Base-by-base conservation (phyloP, 2,888 invertebrate genomes). In the Hipparchia sbordonii region DNA sequence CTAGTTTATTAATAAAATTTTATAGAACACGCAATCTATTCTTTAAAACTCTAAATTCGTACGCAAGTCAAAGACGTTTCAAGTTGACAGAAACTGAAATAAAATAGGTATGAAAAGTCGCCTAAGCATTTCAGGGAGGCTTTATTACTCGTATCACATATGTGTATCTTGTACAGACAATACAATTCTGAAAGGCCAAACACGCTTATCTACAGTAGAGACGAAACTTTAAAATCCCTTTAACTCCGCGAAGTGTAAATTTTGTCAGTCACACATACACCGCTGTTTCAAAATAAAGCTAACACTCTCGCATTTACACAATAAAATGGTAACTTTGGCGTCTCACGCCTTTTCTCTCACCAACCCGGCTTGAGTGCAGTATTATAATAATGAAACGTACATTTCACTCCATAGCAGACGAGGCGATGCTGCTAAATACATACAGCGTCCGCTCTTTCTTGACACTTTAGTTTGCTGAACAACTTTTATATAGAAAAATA, bases 321-420 rank as follows among this genome's bases (percentile, higher is more conserved):
- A 78, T 78, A 77, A 78, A 81, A 81, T 79, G 73, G 74, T 76
- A 80, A 81, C 70, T 78, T 80, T 77, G 76, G 76, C 70, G 71
- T 76, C 77, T 78, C 77, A 65, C 66, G 74, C 76, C 72, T 72
- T 78, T 77, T 72, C 74, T 76, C 72, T 74, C 66, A 71, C 69
- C 72, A 71, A 72, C 75, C 74, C 76, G 77, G 79, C 80, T 82
- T 77, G 79, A 82, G 82, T 80, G 81, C 78, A 81, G 78, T 79
- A 78, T 79, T 80, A 80, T 79, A 79, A 82, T 82, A 82, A 85
- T 80, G 77, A 79, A 81, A 81, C 77, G 73, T 80, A 79, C 79
- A 81, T 80, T 82, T 82, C 79, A 76, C 78, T 76, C 77, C 57
- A 62, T 57, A 75, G 71, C 78, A 82, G 78, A 78, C 77, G 75